These are phyloP conservation scores for Aegithalos caudatus DNA, from an alignment of 2,113 vertebrate genomes.

Conservation along the genomic window DNA sequence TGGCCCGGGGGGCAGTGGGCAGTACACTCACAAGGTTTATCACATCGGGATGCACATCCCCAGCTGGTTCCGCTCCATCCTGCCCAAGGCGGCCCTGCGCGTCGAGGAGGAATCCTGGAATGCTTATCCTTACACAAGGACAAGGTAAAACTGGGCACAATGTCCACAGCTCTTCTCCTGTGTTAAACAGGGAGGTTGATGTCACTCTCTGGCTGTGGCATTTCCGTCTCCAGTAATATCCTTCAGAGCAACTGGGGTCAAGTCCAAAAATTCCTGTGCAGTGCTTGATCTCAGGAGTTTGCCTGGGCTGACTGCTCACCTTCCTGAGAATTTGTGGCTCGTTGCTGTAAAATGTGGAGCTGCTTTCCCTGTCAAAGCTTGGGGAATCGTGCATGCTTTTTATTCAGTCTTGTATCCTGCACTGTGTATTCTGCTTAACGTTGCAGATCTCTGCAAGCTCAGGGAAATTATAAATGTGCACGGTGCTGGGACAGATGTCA, in stretches of 20 bases:
- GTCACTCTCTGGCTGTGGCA: not conserved
- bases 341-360: not conserved
- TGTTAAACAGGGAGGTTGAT: not conserved
- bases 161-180: not conserved
- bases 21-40: slow-evolving; percentile 97
- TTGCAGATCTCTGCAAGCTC: not conserved
- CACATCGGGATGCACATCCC: slow-evolving; percentile 98
- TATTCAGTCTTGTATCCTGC: not conserved
- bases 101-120: slow-evolving; percentile 98
- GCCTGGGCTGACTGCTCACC: not conserved
- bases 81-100: slow-evolving; percentile 92
- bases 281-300: not conserved
- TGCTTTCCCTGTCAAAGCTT: not conserved
- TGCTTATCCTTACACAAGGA: slow-evolving; percentile 93
- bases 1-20: slow-evolving; percentile 88
- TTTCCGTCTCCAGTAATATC: not conserved
- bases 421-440: not conserved
- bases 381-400: not conserved
- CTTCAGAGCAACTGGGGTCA: not conserved
- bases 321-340: not conserved
- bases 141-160: slow-evolving; percentile 73
- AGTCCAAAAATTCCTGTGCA: not conserved
- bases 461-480: not conserved
- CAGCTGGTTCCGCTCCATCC: slow-evolving; percentile 93
- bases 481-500: not conserved